Evolutionary conservation across 2,888 invertebrate genomes (phyloP).

Genomic region (Keiferia lycopersicella): DNA sequence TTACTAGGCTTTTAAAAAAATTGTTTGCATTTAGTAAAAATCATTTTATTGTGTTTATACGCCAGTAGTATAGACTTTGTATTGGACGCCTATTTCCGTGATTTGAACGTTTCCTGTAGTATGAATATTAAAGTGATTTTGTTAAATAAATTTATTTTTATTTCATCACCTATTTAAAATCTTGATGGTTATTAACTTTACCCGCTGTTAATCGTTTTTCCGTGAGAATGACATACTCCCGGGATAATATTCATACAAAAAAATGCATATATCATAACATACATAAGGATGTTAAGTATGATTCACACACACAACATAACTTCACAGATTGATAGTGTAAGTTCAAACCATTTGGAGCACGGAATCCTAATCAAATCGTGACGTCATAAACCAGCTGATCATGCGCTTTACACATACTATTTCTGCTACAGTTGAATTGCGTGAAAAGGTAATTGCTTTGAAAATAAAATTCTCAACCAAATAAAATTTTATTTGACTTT

Average conservation of each 20-base stretch:
- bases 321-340: no score
- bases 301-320: no score
- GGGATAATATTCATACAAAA: no score
- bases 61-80: slow-evolving; percentile 29
- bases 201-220: no score
- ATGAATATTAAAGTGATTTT: slow-evolving; percentile 36
- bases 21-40: slow-evolving; percentile 38
- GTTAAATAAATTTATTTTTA: slow-evolving; percentile 26
- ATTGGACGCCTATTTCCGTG: slow-evolving; percentile 26
- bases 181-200: no score
- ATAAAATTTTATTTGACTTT: not conserved
- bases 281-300: no score
- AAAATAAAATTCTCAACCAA: not conserved
- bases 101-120: slow-evolving; percentile 34
- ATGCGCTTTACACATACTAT: not conserved
- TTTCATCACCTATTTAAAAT: not conserved
- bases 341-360: not conserved
- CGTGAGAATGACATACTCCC: no score
- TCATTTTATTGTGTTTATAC: not conserved
- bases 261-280: no score
- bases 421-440: not conserved
- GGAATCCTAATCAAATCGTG: not conserved
- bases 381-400: not conserved
- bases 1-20: slow-evolving; percentile 22
- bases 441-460: not conserved